Base-by-base conservation (phyloP, 2,888 invertebrate genomes). In the Eugnorisma glareosa region DNA sequence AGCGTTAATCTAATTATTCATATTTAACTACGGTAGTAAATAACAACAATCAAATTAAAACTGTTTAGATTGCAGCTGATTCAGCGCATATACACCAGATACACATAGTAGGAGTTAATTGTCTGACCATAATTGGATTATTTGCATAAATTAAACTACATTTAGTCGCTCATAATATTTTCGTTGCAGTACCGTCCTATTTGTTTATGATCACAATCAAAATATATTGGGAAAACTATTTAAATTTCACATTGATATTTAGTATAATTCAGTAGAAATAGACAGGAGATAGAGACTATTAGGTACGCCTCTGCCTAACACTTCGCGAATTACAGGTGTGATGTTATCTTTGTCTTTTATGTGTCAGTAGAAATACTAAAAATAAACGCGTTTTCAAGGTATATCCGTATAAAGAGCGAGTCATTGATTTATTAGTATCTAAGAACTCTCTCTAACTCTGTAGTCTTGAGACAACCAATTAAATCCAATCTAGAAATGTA, bases 141-240 rank as follows among this genome's bases (percentile, higher is more conserved):
- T 81, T 84, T 73, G 77, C 81, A 75, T 83, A 75, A 73, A 82
- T 82, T 73, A 67, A 70, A 59, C 71, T 40, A 67, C 40, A 71
- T 74, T 72, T 75, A 51, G 66, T 43, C 24, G 31, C 18, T 45
- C 51, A 73, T 40, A 83, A 73, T 48, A 59, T 63, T 75, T 68
- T 64, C 18, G 48, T 54, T 57, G 15, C n/a, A 31, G 37, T 24
- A 15, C 18, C 40, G 21, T 66, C 4, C 28, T 54, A 57, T 71
- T 48, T 67, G 45, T 77, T 54, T 72, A 69, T 69, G 37, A 48
- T 59, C 24, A 3, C n/a, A 59, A 66, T 66, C 71, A 31, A 72
- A 66, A 69, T 59, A 18, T 48, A 37, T 35, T 43, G 31, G 51
- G 2, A 61, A 76, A 81, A 71, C 57, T 35, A 76, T 77, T 59